Conservation (phyloP, 2,797 vertebrate genomes). For the Tangara arthus region DNA sequence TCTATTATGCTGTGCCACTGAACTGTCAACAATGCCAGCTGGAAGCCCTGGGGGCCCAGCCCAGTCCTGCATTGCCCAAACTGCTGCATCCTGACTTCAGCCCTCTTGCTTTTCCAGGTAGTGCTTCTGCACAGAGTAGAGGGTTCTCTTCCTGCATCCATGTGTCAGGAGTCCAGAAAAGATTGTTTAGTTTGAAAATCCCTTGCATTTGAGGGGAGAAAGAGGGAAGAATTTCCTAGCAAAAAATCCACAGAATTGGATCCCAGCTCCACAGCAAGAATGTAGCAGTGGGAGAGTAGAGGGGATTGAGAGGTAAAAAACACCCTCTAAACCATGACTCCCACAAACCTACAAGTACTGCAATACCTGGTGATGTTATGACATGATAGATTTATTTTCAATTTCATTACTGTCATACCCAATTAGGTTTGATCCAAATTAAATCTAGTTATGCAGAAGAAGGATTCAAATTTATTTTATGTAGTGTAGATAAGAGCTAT, state of each 20-base stretch:
- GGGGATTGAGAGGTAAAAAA: background rate
- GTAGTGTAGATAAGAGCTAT: background rate
- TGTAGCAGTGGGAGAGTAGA: background rate
- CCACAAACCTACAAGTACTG: background rate
- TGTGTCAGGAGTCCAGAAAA: background rate
- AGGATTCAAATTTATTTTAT: background rate
- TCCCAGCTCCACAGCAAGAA: background rate
- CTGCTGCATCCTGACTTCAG: background rate
- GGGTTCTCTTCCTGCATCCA: background rate
- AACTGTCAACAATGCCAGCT: background rate
- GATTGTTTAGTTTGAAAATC: background rate
- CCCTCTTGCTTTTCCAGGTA: background rate
- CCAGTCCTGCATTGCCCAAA: rapidly evolving
- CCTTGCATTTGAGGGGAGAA: background rate
- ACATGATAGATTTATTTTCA: background rate
- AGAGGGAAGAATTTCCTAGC: background rate
- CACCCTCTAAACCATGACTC: background rate
- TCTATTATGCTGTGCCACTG: background rate
- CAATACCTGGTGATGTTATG: background rate
- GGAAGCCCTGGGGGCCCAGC: background rate
- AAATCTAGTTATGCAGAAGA: background rate
- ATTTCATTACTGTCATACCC: background rate
- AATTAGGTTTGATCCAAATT: background rate
- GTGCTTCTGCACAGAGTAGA: background rate
- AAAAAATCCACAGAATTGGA: background rate